Percentiles rank a stretch among this genome's conserved stretches.
phyloP scores from a whole-genome alignment of 2,888 invertebrate species.

The Crossocerus cetratus region DNA sequence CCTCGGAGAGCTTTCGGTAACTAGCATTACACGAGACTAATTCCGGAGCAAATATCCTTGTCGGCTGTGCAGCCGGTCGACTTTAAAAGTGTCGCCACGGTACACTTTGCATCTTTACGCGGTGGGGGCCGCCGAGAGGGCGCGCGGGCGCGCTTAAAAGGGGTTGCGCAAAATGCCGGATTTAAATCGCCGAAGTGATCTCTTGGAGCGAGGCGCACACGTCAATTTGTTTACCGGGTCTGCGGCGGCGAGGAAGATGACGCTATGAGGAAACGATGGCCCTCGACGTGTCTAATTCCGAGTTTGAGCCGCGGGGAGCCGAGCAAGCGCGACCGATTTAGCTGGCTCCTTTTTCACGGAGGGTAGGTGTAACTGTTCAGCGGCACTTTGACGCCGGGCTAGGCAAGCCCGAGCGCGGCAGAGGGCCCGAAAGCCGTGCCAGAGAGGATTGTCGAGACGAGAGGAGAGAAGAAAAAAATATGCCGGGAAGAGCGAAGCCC shows the following conservation, averaged over 20 bases:
- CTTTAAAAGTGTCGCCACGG: constrained; percentile 11
- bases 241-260: constrained; percentile 37
- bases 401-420: constrained; percentile 20
- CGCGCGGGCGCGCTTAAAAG: not conserved
- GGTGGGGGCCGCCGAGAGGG: constrained; percentile 2
- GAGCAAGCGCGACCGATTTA: constrained; percentile 40
- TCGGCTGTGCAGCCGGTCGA: not conserved
- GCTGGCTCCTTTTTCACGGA: constrained; percentile 41
- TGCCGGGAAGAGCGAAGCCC: constrained; percentile 60
- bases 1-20: too few relatives aligned
- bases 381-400: constrained; percentile 54
- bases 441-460: constrained; percentile 42
- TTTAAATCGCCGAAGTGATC: constrained; percentile 41
- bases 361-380: constrained; percentile 45
- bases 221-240: constrained; percentile 46
- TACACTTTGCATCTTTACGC: too few relatives aligned
- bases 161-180: constrained; percentile 22
- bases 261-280: constrained; percentile 49
- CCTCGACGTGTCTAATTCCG: constrained; percentile 54
- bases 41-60: too few relatives aligned
- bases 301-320: constrained; percentile 53
- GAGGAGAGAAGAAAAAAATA: constrained; percentile 47
- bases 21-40: too few relatives aligned
- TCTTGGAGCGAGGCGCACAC: constrained; percentile 32
- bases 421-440: constrained; percentile 33